Evolutionary conservation across 2,888 invertebrate genomes (phyloP).

Genomic region (Diaphora mendica): DNA sequence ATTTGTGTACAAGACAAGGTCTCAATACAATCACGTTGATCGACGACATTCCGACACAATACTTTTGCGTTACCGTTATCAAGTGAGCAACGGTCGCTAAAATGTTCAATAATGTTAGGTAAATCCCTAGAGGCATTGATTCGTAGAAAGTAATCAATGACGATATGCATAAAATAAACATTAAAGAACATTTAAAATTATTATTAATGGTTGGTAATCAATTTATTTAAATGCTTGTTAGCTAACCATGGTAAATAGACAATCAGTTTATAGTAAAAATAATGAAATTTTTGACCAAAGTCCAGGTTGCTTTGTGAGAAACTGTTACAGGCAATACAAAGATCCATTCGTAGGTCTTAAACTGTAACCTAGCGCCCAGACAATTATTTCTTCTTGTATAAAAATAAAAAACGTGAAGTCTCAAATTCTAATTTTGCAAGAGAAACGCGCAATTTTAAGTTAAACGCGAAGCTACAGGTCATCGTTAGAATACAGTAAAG

Average conservation of each 20-base stretch:
- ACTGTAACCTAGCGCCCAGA: neutral
- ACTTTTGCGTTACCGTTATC: slow-evolving; percentile 35
- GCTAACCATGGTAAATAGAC: neutral
- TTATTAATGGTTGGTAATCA: neutral
- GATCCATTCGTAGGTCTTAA: neutral
- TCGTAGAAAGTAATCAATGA: slow-evolving; percentile 3
- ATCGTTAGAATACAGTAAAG: too few relatives aligned
- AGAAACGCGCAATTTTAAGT: neutral
- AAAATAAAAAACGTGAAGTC: neutral
- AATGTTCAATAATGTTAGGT: slow-evolving; percentile 7
- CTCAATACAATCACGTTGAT: slow-evolving; percentile 44
- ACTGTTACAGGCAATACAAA: neutral
- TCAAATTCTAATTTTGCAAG: neutral
- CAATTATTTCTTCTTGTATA: neutral
- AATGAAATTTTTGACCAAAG: neutral
- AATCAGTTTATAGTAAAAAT: neutral
- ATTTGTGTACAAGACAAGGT: slow-evolving; percentile 2
- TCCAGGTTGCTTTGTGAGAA: neutral
- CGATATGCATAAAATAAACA: neutral
- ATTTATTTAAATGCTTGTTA: neutral
- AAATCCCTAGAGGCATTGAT: neutral
- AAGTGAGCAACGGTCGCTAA: slow-evolving; percentile 24
- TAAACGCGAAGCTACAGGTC: too few relatives aligned
- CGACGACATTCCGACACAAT: slow-evolving; percentile 32
- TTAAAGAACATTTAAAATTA: neutral